Base-by-base conservation (phyloP, 2,888 invertebrate species). In the Caenorhabditis sp. region DNA sequence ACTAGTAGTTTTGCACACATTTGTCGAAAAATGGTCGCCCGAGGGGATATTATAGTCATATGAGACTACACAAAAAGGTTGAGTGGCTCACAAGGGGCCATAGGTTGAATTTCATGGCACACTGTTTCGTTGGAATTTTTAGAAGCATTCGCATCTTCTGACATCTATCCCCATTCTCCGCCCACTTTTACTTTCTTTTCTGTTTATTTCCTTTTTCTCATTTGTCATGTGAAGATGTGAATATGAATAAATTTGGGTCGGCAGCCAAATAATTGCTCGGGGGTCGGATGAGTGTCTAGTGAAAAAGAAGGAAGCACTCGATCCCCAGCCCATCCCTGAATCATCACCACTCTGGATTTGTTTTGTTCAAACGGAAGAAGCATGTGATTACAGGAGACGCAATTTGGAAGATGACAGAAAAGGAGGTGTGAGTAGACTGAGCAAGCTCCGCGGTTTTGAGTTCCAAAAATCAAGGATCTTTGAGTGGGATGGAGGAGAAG, bases 21-120 rank as follows among this genome's bases (percentile, higher is more conserved):
- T 40, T 24, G 68, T 28, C 62, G 44, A 77, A 77, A 68, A 62
- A 78, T 58, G 69, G 70, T 64, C 64, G 79, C 79, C 79, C 35
- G 70, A 70, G 79, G 79, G 67, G 51, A 61, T 70, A 65, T 71
- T 67, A 60, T 79, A 71, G 79, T 79, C 79, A 79, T 79, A 79
- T 79, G 79, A 79, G 79, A 79, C 70, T 79, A 70, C 58, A 79
- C 65, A 67, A 58, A 74, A 74, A 67, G 74, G 47, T 78, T 64
- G 78, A 78, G 78, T 78, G 78, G 78, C 69, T 78, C 78, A 78
- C 64, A 78, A 70, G 70, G 67, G 74, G 65, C 56, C 67, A 44
- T 74, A 67, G 67, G 74, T 74, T 74, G 67, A 65, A 74, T 60
- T 74, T 74, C 74, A 67, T 44, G 22, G n/a, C 24, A 71, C 72